Evolutionary conservation across 2,888 invertebrate species (phyloP).

Genomic region (Callyntrura guangdongensis): DNA sequence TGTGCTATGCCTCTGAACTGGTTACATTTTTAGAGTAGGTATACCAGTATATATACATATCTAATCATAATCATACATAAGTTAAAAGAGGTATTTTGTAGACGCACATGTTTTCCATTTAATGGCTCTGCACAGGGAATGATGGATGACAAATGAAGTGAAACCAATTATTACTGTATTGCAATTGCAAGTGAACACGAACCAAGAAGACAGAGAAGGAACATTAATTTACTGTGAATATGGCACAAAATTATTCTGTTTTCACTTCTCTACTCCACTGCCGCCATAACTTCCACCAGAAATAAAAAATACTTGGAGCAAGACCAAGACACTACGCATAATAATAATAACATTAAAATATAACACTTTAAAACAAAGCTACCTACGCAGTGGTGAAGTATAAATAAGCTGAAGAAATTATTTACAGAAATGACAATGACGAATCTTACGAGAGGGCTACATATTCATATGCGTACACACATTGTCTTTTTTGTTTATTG

Average conservation of each 20-base stretch:
- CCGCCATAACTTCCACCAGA: background rate
- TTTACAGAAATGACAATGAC: conserved; percentile 4
- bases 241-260: conserved; percentile 67
- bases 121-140: conserved; percentile 55
- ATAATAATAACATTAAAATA: conserved; percentile 21
- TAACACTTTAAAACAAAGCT: background rate
- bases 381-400: background rate
- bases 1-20: background rate
- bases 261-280: conserved; percentile 39
- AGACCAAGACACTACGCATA: conserved; percentile 13
- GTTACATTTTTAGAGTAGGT: conserved; percentile 15
- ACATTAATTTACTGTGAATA: conserved; percentile 66
- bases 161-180: conserved; percentile 75
- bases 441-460: conserved; percentile 4
- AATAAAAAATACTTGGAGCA: conserved; percentile 17
- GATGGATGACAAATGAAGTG: conserved; percentile 76
- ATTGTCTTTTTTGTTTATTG: background rate
- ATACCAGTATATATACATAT: background rate
- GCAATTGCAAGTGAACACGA: conserved; percentile 70
- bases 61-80: background rate
- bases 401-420: conserved; percentile 17
- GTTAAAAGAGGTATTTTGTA: conserved; percentile 1
- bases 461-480: background rate
- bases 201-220: conserved; percentile 4
- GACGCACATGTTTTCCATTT: conserved; percentile 45